These are phyloP conservation scores for Neopipo cinnamomea DNA, from an alignment of 2,113 vertebrate species.

Conservation along the genomic window DNA sequence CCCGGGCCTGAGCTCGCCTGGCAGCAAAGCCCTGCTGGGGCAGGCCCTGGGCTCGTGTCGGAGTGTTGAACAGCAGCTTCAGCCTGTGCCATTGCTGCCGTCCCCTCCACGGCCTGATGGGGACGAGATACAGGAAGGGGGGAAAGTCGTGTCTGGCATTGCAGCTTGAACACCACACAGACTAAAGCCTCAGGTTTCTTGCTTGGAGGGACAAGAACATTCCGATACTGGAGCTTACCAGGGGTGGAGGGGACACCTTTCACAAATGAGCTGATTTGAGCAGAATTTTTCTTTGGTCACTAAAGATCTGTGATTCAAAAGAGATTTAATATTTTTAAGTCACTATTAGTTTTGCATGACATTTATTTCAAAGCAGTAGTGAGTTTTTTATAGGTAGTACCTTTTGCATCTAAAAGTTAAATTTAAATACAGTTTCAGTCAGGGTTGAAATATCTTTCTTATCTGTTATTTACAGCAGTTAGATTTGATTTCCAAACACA, in stretches of 20 bases:
- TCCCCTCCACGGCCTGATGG: neutral
- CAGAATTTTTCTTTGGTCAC: neutral
- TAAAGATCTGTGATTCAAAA: neutral
- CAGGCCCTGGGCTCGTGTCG: neutral
- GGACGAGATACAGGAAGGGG: neutral
- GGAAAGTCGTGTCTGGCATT: neutral
- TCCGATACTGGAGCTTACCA: neutral
- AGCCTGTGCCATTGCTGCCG: neutral
- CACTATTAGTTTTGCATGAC: neutral
- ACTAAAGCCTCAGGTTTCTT: neutral
- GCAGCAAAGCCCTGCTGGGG: neutral
- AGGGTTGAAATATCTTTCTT: neutral
- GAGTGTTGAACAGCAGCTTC: neutral
- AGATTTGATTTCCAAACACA: neutral
- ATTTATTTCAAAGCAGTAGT: neutral
- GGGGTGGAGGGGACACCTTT: neutral
- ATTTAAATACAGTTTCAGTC: neutral
- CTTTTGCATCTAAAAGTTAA: neutral
- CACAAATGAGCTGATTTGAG: neutral
- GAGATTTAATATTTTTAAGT: neutral
- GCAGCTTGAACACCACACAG: neutral
- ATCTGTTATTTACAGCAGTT: neutral
- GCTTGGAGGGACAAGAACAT: neutral
- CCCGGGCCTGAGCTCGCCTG: neutral
- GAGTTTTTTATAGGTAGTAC: neutral